phyloP scores from a whole-genome alignment of 2,888 invertebrate species.

The Hydrotaea cyrtoneurina region DNA sequence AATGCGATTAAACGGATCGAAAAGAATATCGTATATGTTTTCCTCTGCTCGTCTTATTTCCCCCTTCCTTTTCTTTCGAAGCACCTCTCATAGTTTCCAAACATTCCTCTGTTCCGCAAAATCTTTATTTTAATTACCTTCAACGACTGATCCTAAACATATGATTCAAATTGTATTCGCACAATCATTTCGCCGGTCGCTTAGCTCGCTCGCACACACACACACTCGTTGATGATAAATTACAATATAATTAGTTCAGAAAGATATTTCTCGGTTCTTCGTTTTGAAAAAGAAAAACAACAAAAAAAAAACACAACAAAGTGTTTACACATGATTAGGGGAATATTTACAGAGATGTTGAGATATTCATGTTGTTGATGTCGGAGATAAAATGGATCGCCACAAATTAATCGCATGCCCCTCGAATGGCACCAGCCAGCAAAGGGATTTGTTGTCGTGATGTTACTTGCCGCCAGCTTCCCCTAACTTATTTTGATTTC shows the following conservation, averaged over 20 bases:
- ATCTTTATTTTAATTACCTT: too few relatives aligned
- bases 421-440: slow-evolving; percentile 41
- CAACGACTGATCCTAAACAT: too few relatives aligned
- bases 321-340: slow-evolving; percentile 22
- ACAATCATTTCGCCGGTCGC: too few relatives aligned
- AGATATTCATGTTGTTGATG: slow-evolving; percentile 33
- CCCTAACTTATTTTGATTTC: too few relatives aligned
- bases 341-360: slow-evolving; percentile 7
- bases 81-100: too few relatives aligned
- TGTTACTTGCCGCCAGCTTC: neutral
- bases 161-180: too few relatives aligned
- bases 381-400: slow-evolving; percentile 53
- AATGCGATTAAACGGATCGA: too few relatives aligned
- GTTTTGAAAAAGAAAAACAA: neutral
- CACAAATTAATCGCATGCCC: slow-evolving; percentile 63
- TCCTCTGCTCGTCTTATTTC: too few relatives aligned
- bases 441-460: slow-evolving; percentile 39
- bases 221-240: slow-evolving; percentile 39
- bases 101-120: neutral
- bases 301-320: neutral
- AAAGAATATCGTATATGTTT: too few relatives aligned
- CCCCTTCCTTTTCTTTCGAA: too few relatives aligned
- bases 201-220: too few relatives aligned
- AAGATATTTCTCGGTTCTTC: neutral
- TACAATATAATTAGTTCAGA: slow-evolving; percentile 52